Evolutionary conservation across 2,113 vertebrate genomes (phyloP).

Genomic region (Hemiscyllium ocellatum): DNA sequence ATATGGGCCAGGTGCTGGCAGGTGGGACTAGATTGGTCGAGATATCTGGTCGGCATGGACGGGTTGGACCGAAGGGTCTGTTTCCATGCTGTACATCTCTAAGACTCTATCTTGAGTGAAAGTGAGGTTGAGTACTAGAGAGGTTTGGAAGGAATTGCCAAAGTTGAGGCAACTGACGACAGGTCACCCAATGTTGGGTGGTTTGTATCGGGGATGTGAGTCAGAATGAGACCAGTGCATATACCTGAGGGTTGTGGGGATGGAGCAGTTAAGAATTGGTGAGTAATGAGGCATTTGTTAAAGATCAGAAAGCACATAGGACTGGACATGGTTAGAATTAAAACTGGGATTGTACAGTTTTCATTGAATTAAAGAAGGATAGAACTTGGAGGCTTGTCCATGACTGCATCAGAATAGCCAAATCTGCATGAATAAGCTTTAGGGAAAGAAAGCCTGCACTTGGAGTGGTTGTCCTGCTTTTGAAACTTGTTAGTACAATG

Average conservation of each 20-base stretch:
- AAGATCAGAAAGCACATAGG: too few species aligned
- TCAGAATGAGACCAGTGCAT: background rate
- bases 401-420: background rate
- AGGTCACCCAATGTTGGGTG: background rate
- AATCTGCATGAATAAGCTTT: background rate
- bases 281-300: too few species aligned
- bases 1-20: too few species aligned
- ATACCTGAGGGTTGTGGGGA: background rate
- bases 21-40: too few species aligned
- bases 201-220: background rate
- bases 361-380: too few species aligned
- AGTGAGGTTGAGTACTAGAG: background rate
- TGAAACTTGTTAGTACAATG: background rate
- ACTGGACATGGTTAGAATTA: too few species aligned
- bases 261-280: too few species aligned
- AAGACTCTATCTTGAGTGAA: background rate
- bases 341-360: too few species aligned
- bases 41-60: too few species aligned
- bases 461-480: background rate
- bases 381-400: background rate
- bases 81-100: too few species aligned
- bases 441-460: background rate
- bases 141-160: background rate
- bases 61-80: too few species aligned
- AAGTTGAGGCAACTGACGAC: background rate